phyloP scores from a whole-genome alignment of 1,140 invertebrate genomes.

The Zaprionus vittiger region DNA sequence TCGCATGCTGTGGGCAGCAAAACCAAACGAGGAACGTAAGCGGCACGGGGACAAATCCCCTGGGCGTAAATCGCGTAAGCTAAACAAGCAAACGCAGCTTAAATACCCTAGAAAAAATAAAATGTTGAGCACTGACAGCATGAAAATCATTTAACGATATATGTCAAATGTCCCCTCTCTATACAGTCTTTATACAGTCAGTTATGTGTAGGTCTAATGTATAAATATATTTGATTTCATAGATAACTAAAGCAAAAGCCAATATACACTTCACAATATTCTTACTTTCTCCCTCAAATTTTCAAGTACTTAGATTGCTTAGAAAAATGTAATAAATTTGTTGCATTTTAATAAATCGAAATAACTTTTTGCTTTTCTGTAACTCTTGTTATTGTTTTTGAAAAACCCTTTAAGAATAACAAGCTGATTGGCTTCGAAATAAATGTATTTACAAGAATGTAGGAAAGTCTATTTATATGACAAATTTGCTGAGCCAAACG shows the following conservation, averaged over 20 bases:
- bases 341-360: too few relatives aligned
- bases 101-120: slow-evolving; percentile 1
- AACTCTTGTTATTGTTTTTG: background rate
- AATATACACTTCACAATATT: too few relatives aligned
- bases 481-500: background rate
- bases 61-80: slow-evolving; percentile 6
- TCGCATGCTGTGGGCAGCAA: background rate
- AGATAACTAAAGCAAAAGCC: too few relatives aligned
- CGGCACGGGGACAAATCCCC: background rate
- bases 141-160: too few relatives aligned
- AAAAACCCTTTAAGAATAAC: background rate
- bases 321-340: too few relatives aligned
- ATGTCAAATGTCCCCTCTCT: too few relatives aligned
- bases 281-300: too few relatives aligned
- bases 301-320: too few relatives aligned
- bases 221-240: too few relatives aligned
- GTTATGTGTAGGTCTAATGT: too few relatives aligned
- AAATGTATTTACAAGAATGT: background rate
- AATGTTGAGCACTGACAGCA: background rate
- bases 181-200: too few relatives aligned
- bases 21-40: background rate
- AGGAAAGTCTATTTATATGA: background rate
- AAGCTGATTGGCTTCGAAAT: background rate
- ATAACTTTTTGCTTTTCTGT: too few relatives aligned
- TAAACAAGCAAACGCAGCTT: slow-evolving; percentile 10